phyloP scores from a whole-genome alignment of 2,797 vertebrate genomes.

The Gambusia yucatana region DNA sequence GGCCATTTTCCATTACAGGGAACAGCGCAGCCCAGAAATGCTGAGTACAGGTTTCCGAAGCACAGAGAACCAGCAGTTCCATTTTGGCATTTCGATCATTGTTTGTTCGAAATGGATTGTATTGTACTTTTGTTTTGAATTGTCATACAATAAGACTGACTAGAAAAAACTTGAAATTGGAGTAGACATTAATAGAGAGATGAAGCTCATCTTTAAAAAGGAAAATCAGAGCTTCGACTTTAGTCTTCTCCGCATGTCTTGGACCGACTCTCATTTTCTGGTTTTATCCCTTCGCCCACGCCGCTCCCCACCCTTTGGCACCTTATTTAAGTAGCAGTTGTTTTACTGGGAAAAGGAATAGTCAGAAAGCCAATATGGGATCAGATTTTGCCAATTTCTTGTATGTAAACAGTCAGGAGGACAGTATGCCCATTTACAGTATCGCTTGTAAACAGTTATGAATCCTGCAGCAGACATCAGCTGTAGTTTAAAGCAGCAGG shows the following conservation, averaged over 20 bases:
- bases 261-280: conserved; percentile 1
- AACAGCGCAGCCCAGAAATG: background rate
- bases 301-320: background rate
- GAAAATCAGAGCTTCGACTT: background rate
- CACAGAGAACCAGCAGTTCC: background rate
- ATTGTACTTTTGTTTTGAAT: background rate
- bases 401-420: background rate
- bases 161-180: background rate
- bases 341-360: background rate
- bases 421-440: background rate
- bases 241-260: conserved; percentile 46
- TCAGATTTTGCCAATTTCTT: background rate
- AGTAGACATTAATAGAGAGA: background rate
- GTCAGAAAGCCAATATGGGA: background rate
- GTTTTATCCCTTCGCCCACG: conserved; percentile 8
- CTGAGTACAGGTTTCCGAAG: background rate
- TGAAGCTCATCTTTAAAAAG: background rate
- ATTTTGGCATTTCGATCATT: background rate
- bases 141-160: background rate
- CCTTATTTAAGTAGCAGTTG: background rate
- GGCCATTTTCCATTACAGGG: background rate
- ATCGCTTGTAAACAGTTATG: background rate
- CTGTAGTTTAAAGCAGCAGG: background rate
- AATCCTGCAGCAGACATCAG: background rate
- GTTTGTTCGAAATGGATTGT: background rate